Evolutionary conservation across 2,113 vertebrate genomes (phyloP).

Genomic region (Nansenia antarctica): DNA sequence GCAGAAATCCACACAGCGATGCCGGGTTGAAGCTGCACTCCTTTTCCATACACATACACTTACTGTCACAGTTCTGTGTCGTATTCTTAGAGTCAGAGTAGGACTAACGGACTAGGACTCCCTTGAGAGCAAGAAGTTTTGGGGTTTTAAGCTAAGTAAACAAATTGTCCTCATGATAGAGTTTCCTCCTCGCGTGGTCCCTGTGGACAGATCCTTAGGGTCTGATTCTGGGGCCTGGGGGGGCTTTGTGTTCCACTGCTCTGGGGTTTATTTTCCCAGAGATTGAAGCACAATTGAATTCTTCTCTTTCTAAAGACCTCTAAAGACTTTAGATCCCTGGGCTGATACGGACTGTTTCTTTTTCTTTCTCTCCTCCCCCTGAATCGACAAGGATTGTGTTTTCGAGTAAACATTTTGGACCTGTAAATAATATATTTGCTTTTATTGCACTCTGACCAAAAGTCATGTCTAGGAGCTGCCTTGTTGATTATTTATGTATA

Average conservation of each 20-base stretch:
- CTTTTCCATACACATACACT: too few species aligned
- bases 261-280: constrained; percentile 65
- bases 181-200: constrained; percentile 46
- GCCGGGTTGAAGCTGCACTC: too few species aligned
- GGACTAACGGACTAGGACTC: constrained; percentile 34
- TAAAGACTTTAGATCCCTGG: constrained; percentile 53
- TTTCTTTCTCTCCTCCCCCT: constrained; percentile 15
- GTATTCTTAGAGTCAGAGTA: not conserved
- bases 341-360: constrained; percentile 50
- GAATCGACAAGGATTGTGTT: constrained; percentile 62
- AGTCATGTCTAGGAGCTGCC: constrained; percentile 32
- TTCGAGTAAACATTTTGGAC: constrained; percentile 53
- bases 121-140: constrained; percentile 39
- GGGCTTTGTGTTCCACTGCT: constrained; percentile 57
- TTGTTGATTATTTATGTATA: constrained; percentile 52
- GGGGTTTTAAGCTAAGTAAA: constrained; percentile 52
- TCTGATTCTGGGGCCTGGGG: constrained; percentile 24
- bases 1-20: not conserved
- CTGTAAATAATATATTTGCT: constrained; percentile 60
- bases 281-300: constrained; percentile 58
- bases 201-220: constrained; percentile 35
- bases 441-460: constrained; percentile 32
- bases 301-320: constrained; percentile 51
- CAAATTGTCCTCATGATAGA: constrained; percentile 39
- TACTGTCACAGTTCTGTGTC: not conserved